These are phyloP conservation scores for Leucophenga maculata DNA, from an alignment of 2,888 invertebrate genomes.

Conservation along the genomic window DNA sequence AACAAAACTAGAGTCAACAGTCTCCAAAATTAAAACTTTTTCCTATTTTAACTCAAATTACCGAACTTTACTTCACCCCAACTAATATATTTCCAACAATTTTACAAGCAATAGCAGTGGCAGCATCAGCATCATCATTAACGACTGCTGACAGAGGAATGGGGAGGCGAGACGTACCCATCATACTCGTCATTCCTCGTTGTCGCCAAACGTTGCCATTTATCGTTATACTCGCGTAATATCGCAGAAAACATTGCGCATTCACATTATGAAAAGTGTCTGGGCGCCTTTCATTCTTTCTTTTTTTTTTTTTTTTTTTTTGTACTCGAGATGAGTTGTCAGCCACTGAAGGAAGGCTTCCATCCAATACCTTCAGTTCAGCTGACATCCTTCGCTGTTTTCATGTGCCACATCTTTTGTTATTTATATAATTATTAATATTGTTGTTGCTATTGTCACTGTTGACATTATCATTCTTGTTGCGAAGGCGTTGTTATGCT, in stretches of 20 bases:
- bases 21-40: no score
- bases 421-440: constrained; percentile 30
- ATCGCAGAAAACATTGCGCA: constrained; percentile 20
- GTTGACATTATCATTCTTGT: constrained; percentile 3
- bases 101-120: neutral
- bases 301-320: no score
- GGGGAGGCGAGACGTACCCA: neutral
- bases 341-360: no score
- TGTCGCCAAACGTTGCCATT: constrained; percentile 21
- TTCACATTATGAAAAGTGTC: constrained; percentile 21
- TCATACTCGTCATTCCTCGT: neutral
- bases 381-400: neutral
- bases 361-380: no score
- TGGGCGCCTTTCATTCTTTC: constrained; percentile 12
- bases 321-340: neutral
- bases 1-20: no score
- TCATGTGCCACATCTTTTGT: constrained; percentile 26
- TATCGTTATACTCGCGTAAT: constrained; percentile 19
- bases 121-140: neutral
- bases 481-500: neutral
- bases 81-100: neutral
- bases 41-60: no score
- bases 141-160: no score
- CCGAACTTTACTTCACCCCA: no score
- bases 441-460: constrained; percentile 10